Evolutionary conservation across 2,797 vertebrate species (phyloP).

Genomic region (Caiman crocodilus): DNA sequence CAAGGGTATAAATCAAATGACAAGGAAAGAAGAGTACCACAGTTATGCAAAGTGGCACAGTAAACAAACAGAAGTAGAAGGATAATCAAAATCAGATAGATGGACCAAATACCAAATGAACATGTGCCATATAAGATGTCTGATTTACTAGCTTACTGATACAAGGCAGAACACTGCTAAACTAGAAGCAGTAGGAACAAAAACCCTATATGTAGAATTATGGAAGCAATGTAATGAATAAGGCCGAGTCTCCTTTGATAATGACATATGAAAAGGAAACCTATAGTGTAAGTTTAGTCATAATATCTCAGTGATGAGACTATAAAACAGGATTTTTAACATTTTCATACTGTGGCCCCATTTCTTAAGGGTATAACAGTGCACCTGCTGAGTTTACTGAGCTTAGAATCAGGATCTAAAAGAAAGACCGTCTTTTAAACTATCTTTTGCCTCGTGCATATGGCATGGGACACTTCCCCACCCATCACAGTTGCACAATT

Average conservation of each 20-base stretch:
- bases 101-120: neutral
- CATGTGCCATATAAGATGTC: neutral
- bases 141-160: neutral
- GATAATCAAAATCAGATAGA: neutral
- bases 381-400: neutral
- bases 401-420: neutral
- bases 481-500: neutral
- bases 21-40: neutral
- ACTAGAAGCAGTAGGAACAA: neutral
- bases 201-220: neutral
- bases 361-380: neutral
- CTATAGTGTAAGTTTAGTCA: rapidly evolving
- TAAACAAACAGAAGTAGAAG: neutral
- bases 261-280: neutral
- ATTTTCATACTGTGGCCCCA: neutral
- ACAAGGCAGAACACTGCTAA: neutral
- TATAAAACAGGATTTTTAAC: neutral
- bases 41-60: neutral
- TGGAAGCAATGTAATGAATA: neutral
- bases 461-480: rapidly evolving
- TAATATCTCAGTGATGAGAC: neutral
- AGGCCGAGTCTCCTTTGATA: neutral
- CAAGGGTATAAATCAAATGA: neutral
- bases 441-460: neutral
- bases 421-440: neutral